Evolutionary conservation across 2,113 vertebrate species (phyloP).

Genomic region (Emydura subglobosa): DNA sequence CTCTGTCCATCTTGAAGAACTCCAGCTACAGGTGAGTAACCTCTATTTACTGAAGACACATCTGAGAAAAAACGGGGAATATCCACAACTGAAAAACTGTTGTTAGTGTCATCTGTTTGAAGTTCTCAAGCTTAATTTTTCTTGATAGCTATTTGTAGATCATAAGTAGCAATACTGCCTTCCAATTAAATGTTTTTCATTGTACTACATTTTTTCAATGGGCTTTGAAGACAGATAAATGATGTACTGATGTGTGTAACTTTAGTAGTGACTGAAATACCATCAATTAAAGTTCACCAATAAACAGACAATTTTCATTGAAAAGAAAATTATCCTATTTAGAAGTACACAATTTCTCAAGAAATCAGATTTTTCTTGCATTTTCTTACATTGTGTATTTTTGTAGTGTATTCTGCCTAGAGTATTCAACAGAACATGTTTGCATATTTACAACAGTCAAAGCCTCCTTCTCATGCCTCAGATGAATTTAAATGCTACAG

Average conservation of each 20-base stretch:
- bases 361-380: not conserved
- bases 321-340: not conserved
- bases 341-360: not conserved
- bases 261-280: not conserved
- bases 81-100: not conserved
- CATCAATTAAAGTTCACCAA: not conserved
- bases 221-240: not conserved
- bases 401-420: not conserved
- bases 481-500: rapidly evolving
- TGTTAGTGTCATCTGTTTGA: not conserved
- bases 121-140: not conserved
- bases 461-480: rapidly evolving
- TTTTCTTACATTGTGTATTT: not conserved
- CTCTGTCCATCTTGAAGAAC: not conserved
- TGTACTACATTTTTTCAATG: not conserved
- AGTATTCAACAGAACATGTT: not conserved
- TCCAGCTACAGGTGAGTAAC: not conserved
- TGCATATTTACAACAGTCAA: rapidly evolving
- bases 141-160: not conserved
- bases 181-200: not conserved
- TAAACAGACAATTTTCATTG: not conserved
- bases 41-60: not conserved
- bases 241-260: not conserved
- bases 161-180: not conserved
- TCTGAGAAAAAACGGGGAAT: not conserved